These are phyloP conservation scores for Ibycter americanus DNA, from an alignment of 2,797 vertebrate genomes.

Conservation along the genomic window DNA sequence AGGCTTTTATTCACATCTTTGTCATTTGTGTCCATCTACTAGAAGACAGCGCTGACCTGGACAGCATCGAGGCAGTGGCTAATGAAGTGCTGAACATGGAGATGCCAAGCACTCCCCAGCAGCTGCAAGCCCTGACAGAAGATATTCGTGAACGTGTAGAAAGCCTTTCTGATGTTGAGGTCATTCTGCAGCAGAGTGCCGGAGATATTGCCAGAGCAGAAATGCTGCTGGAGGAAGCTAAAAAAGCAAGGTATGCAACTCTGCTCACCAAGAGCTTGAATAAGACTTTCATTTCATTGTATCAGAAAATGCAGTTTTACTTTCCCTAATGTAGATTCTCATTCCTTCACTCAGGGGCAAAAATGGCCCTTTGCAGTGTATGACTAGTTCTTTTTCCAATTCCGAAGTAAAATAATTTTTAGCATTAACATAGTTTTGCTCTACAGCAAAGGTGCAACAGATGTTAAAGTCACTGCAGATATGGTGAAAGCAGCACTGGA, in stretches of 20 bases:
- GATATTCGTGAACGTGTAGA: conserved; percentile 90
- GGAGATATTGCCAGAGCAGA: conserved; percentile 89
- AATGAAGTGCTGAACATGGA: conserved; percentile 94
- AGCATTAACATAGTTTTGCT: not conserved
- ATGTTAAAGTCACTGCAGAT: conserved; percentile 86
- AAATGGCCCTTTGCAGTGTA: not conserved
- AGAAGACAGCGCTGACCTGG: conserved; percentile 94
- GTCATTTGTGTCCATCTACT: not conserved
- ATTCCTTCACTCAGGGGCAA: not conserved
- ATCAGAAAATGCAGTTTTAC: not conserved
- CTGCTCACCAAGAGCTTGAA: not conserved
- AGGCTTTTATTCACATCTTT: not conserved
- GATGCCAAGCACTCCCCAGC: conserved; percentile 92
- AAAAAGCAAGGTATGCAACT: conserved; percentile 82
- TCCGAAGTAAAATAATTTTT: not conserved
- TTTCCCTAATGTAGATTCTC: not conserved
- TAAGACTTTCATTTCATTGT: not conserved
- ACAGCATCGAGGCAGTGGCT: conserved; percentile 94
- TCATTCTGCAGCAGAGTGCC: conserved; percentile 89
- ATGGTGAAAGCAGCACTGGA: conserved; percentile 87
- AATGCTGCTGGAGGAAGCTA: conserved; percentile 87
- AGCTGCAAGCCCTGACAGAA: conserved; percentile 90
- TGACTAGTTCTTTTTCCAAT: not conserved
- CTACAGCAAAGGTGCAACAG: conserved; percentile 85
- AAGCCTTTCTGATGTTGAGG: conserved; percentile 90